Conservation (phyloP, 2,797 vertebrate genomes). For the Rhynchonycteris naso region DNA sequence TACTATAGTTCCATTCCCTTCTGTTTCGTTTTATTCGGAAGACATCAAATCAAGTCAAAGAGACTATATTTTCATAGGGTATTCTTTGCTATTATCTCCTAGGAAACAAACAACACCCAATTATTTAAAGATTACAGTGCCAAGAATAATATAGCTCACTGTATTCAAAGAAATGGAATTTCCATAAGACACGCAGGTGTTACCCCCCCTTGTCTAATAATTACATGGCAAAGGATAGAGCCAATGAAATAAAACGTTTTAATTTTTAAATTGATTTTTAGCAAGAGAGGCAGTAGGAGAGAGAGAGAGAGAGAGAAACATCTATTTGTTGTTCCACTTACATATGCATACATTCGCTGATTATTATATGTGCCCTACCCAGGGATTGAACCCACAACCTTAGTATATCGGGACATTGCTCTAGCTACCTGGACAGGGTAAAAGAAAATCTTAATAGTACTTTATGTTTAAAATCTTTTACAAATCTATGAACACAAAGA, state of each 20-base stretch:
- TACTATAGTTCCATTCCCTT: not conserved
- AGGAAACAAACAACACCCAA: not conserved
- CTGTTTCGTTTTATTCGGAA: conserved; percentile 1
- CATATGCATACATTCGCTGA: no score
- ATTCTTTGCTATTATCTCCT: not conserved
- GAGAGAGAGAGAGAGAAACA: no score
- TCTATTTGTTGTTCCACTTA: no score
- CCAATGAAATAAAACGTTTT: not conserved
- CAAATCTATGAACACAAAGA: not conserved
- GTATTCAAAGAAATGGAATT: not conserved
- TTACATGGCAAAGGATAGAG: not conserved
- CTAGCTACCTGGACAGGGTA: no score
- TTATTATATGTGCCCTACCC: no score
- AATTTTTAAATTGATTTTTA: no score
- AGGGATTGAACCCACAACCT: no score
- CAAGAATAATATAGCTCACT: not conserved
- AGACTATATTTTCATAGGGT: not conserved
- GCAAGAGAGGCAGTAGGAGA: no score
- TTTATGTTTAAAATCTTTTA: not conserved
- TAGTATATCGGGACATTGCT: no score
- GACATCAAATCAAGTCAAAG: not conserved
- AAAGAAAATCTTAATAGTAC: not conserved
- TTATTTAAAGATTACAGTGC: not conserved
- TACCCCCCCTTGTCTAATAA: not conserved
- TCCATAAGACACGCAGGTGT: not conserved